A percentile compares a stretch with the other conserved stretches of the same genome.
phyloP scores from a whole-genome alignment of 2,797 vertebrate genomes.

The Gobio occitaniae region DNA sequence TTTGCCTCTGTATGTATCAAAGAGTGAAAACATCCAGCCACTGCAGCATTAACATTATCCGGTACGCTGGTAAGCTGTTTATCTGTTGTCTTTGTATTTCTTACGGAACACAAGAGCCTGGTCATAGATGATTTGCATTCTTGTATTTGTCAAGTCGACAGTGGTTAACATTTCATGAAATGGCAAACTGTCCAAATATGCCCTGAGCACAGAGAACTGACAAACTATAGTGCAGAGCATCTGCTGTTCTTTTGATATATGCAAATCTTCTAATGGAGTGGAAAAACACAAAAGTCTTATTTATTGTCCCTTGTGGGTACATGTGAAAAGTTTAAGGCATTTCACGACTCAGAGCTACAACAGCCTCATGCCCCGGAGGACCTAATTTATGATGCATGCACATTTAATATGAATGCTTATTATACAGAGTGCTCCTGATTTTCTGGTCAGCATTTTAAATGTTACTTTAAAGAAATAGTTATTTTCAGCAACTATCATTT shows the following conservation, averaged over 20 bases:
- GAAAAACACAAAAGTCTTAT: constrained; percentile 56
- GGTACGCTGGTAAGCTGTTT: constrained; percentile 21
- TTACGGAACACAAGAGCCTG: constrained; percentile 31
- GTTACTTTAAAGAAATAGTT: neutral
- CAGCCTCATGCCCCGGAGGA: neutral
- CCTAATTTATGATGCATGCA: constrained; percentile 41
- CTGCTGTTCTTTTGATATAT: constrained; percentile 53
- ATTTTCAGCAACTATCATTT: neutral
- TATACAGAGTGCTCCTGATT: constrained; percentile 34
- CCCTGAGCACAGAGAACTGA: constrained; percentile 24
- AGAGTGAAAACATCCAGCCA: neutral
- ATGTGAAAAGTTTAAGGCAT: constrained; percentile 35
- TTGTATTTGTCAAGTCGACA: constrained; percentile 36
- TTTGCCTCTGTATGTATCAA: neutral
- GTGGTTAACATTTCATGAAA: constrained; percentile 52
- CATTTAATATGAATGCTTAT: constrained; percentile 25
- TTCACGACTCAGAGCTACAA: constrained; percentile 22
- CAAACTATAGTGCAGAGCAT: constrained; percentile 22
- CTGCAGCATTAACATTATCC: constrained; percentile 13
- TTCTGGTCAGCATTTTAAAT: constrained; percentile 10
- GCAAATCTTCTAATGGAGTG: constrained; percentile 54
- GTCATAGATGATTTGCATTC: constrained; percentile 38
- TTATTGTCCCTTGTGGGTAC: constrained; percentile 46
- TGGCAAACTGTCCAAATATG: constrained; percentile 23
- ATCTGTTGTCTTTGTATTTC: constrained; percentile 43